Base-by-base conservation (phyloP, 2,888 invertebrate species). In the Spatulosminthurus flaviceps region DNA sequence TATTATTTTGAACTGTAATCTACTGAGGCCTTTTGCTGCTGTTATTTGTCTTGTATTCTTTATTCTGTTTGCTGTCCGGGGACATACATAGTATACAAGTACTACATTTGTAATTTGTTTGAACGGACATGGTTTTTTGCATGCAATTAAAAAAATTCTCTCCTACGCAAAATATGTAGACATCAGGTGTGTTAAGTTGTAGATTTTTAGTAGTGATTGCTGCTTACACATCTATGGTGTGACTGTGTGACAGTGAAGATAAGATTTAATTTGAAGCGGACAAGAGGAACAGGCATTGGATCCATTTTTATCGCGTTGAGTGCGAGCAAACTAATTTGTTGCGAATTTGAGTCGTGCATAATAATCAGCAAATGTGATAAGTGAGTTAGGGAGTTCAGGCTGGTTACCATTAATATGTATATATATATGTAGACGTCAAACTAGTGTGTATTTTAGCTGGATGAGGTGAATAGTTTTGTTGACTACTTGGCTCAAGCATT, bases 251-350 rank as follows among this genome's bases (percentile, higher is more conserved):
- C 60, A 73, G 51, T 60, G 28, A 24, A 24, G 73, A 73, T 60
- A 73, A 60, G 73, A 73, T 73, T 73, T 51, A 60, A 28, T 51
- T 73, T 42, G 28, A 42, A 42, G 24, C 13, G 41, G 26, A 24
- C 29, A 5, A n/a, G 41, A 24, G 19, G 24, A 28, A 19, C n/a
- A 22, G n/a, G 9, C 26, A 43, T 51, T 51, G 22, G 42, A 28
- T 73, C 13, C 28, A 13, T 72, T 28, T 72, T 51, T 51, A 51
- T 51, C 51, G 16, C 51, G 16, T 43, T 43, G 72, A 28, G 51
- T 29, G n/a, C n/a, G 51, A 42, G 21, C 34, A 72, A 24, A 73
- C 13, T 73, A 73, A 73, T 73, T 51, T 24, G 73, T 73, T 73
- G 60, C 60, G 60, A 73, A 71, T 73, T 73, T 73, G 51, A 51